Evolutionary conservation across 2,888 invertebrate genomes (phyloP).

Genomic region (Chaetoderma sp.): DNA sequence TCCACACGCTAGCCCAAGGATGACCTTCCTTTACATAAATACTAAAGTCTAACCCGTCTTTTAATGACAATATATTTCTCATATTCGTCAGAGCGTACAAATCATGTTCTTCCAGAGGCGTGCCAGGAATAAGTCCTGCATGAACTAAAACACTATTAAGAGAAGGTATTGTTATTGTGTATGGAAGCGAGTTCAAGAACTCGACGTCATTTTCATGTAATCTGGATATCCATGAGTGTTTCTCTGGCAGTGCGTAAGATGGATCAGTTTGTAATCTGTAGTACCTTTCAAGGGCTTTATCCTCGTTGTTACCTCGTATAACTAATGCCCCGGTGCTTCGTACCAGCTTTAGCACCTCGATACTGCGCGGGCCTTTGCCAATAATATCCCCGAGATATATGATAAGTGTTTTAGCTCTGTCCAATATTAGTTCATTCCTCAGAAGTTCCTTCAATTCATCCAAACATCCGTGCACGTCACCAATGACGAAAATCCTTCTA

Average conservation of each 20-base stretch:
- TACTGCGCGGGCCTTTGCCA: slow-evolving; percentile 66
- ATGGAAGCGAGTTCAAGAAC: slow-evolving; percentile 62
- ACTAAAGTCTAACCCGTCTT: slow-evolving; percentile 34
- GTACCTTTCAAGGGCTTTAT: slow-evolving; percentile 53
- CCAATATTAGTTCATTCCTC: slow-evolving; percentile 33
- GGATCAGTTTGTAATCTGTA: slow-evolving; percentile 27
- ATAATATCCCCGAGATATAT: slow-evolving; percentile 66
- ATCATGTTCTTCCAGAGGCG: slow-evolving; percentile 48
- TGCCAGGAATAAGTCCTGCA: slow-evolving; percentile 65
- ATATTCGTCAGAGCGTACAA: slow-evolving; percentile 60
- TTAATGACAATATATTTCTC: slow-evolving; percentile 52
- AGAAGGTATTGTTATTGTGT: slow-evolving; percentile 63
- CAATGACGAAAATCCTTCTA: slow-evolving; percentile 61
- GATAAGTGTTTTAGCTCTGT: slow-evolving; percentile 41
- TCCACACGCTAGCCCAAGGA: slow-evolving; percentile 65
- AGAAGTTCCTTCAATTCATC: slow-evolving; percentile 62
- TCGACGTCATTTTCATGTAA: slow-evolving; percentile 54
- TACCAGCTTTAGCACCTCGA: slow-evolving; percentile 53
- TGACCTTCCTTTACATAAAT: slow-evolving; percentile 47
- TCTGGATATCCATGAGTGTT: slow-evolving; percentile 59
- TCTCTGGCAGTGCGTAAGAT: slow-evolving; percentile 36
- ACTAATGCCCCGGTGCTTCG: slow-evolving; percentile 38
- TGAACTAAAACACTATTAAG: slow-evolving; percentile 63
- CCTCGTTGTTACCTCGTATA: slow-evolving; percentile 67
- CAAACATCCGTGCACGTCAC: slow-evolving; percentile 68